These are phyloP conservation scores for Patella depressa DNA, from an alignment of 2,888 invertebrate species.

Conservation along the genomic window DNA sequence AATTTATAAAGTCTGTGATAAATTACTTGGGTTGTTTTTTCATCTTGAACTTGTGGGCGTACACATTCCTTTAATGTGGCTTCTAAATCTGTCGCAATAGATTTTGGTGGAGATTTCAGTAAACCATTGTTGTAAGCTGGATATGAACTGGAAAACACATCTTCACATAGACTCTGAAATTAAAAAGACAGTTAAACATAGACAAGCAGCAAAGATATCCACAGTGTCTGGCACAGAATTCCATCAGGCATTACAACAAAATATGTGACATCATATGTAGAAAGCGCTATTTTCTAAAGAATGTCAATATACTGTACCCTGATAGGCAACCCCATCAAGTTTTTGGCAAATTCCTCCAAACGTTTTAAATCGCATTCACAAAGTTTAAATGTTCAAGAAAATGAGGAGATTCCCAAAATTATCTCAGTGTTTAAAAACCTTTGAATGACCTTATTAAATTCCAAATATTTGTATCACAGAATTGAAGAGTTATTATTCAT, in stretches of 20 bases:
- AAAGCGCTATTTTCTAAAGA: background rate
- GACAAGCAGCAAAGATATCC: background rate
- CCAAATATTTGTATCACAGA: too few species aligned
- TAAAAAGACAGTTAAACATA: constrained; percentile 8
- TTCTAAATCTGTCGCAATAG: constrained; percentile 24
- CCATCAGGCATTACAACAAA: background rate
- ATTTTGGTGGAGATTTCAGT: constrained; percentile 32
- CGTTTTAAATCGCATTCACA: too few species aligned
- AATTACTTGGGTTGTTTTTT: constrained; percentile 16
- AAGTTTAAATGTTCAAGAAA: too few species aligned
- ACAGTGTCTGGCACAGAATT: background rate
- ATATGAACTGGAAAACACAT: constrained; percentile 29
- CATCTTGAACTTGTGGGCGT: constrained; percentile 12
- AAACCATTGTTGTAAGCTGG: constrained; percentile 28
- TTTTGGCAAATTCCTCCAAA: too few species aligned
- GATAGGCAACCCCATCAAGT: too few species aligned
- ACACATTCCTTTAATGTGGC: constrained; percentile 26
- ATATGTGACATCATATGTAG: background rate
- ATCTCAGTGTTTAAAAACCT: too few species aligned
- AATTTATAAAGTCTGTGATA: constrained; percentile 17
- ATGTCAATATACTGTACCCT: too few species aligned
- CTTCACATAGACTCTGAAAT: constrained; percentile 39
- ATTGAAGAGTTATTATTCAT: too few species aligned
- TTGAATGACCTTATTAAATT: too few species aligned
- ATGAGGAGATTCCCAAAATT: too few species aligned